Evolutionary conservation across 2,113 vertebrate species (phyloP), one percentile per base, ranked within the genome.

Genomic region (Crotalus horridus): DNA sequence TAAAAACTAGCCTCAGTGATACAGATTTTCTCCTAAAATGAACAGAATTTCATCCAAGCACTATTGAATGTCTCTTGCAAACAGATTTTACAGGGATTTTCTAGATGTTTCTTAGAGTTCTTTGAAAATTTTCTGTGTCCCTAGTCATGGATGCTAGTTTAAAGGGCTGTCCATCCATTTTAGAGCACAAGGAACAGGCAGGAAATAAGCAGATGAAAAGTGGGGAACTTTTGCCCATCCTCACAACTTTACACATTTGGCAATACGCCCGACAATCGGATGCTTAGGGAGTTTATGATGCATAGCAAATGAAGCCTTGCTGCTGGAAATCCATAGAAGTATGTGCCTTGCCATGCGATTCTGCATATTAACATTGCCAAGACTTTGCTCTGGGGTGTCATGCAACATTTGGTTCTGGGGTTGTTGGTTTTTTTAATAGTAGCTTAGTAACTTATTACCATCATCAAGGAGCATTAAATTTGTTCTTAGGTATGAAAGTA

Each of bases 401-500:
- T 94, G 98, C 97, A 97, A 98, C 98, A 98, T 98, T 98, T 97
- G 97, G 95, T 98, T 97, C 97, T 96, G 17, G 74, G 33, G 17
- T 81, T 81, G 74, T 43, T 43, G 33, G 17, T 97, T 97, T 97
- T 97, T 97, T 97, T 97, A 98, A 98, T 97, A 97, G 98, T 97
- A 97, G 97, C 97, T 98, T 97, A 98, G 98, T 98, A 98, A 98
- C 95, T 98, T 98, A 98, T 97, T 98, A 97, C 96, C 96, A 97
- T 97, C 97, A 98, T 98, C 97, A 98, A 97, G 96, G 97, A 97
- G 95, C 96, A 97, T 97, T 98, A 97, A 9, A 96, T 97, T 97
- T 96, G 95, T 98, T 97, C 97, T 93, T 96, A 97, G 97, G 97
- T 98, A 97, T 97, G 98, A 97, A 96, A 96, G 93, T 96, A 97